Conservation (phyloP, 1,140 invertebrate genomes). For the Pissodes strobi region DNA sequence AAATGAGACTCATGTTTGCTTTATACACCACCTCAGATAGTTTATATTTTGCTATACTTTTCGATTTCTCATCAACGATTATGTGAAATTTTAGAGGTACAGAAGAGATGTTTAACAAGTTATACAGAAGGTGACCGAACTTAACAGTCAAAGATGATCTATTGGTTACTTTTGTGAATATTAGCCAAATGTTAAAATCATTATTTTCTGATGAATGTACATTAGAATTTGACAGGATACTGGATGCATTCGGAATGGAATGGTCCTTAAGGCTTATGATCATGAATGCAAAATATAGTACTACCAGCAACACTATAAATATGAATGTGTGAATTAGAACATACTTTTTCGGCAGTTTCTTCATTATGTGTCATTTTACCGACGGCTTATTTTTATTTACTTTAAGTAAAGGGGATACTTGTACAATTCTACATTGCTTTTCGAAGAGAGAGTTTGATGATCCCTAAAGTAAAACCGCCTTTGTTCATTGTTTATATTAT, state of each 20-base stretch:
- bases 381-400: too few relatives aligned
- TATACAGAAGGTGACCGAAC: constrained; percentile 50
- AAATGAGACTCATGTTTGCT: constrained; percentile 58
- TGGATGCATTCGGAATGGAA: background rate
- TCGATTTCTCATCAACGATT: constrained; percentile 69
- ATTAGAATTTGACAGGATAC: background rate
- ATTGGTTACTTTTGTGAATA: constrained; percentile 53
- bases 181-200: constrained; percentile 53
- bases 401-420: too few relatives aligned
- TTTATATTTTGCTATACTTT: constrained; percentile 64
- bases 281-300: constrained; percentile 17
- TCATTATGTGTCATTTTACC: constrained; percentile 19
- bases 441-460: too few relatives aligned
- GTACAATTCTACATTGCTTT: too few relatives aligned
- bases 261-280: background rate
- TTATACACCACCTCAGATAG: constrained; percentile 54
- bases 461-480: too few relatives aligned
- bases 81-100: constrained; percentile 68
- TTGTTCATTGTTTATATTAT: too few relatives aligned
- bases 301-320: constrained; percentile 2
- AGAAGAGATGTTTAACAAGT: constrained; percentile 49
- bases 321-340: background rate
- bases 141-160: constrained; percentile 48
- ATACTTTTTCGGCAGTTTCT: constrained; percentile 1
- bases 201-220: constrained; percentile 5